Evolutionary conservation across 2,797 vertebrate species (phyloP).

Genomic region (Sphenodon punctatus): DNA sequence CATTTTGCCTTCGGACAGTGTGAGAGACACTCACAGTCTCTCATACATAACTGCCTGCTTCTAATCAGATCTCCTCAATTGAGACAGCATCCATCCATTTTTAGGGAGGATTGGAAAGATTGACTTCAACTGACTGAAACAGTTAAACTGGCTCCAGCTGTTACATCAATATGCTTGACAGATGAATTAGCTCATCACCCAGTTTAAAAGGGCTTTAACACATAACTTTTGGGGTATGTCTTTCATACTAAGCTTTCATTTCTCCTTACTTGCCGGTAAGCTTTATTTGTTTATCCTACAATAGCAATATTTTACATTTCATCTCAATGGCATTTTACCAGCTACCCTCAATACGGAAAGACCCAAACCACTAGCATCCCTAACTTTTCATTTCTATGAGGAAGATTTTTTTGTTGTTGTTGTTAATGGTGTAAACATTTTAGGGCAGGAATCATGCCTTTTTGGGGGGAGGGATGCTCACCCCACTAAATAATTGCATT

Average conservation of each 20-base stretch:
- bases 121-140: conserved; percentile 16
- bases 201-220: too few relatives aligned
- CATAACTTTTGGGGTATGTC: too few relatives aligned
- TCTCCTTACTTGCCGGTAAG: conserved; percentile 53
- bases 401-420: neutral
- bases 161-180: conserved; percentile 54
- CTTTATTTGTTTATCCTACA: conserved; percentile 51
- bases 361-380: conserved; percentile 31
- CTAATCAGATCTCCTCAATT: conserved; percentile 3
- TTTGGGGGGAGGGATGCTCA: neutral
- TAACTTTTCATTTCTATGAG: conserved; percentile 22
- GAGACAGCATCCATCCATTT: neutral
- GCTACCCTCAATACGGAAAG: conserved; percentile 30
- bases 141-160: conserved; percentile 45
- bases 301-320: conserved; percentile 48
- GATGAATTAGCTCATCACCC: conserved; percentile 61
- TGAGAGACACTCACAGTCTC: too few relatives aligned
- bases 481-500: neutral
- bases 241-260: conserved; percentile 60
- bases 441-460: conserved; percentile 20
- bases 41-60: too few relatives aligned
- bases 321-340: conserved; percentile 56
- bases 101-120: neutral
- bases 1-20: too few relatives aligned
- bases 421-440: conserved; percentile 22